Base-by-base conservation (phyloP, 1,140 invertebrate genomes). In the Pseudomyrmex gracilis region DNA sequence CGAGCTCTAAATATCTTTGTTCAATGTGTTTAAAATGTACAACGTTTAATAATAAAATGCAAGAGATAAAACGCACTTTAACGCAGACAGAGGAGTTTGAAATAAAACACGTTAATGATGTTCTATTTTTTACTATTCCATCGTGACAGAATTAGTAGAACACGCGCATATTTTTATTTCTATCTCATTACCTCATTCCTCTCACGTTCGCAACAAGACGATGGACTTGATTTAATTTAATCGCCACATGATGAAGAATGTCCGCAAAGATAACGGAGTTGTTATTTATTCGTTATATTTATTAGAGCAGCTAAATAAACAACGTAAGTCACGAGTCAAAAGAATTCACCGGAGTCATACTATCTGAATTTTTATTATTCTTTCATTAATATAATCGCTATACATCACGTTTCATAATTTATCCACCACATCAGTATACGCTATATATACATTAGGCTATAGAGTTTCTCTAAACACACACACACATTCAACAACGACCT, bases 191-290 rank as follows among this genome's bases (percentile, higher is more conserved):
- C 20, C 51, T 9, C 34, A 78, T 78, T 78, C 64, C 15, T 43
- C 68, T 78, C 76, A 78, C 64, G 76, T 78, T 15, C 43, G 12
- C 13, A 24, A 10, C 10, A 15, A 67, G 34, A 7, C 5, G 13
- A 47, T 66, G 61, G 22, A 67, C 60, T 78, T 45, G 63, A 12
- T 70, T 58, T 70, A 70, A 57, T 70, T 70, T 17, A 17, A 15
- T 68, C 10, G 24, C 34, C 20, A 49, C 76, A 7, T 67, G 73
- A 70, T 78, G 17, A 78, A 15, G 34, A 78, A 68, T 78, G 51
- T n/a, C 34, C 13, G 15, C 20, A 78, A 70, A 77, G 24, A 78
- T 70, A 78, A 78, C 76, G 76, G 76, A 51, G 34, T 55, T 15
- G 17, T 53, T 34, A 53, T 13, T 76, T 34, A 60, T 2, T 76